Base-by-base conservation (phyloP, 2,113 vertebrate genomes). In the Naja naja region DNA sequence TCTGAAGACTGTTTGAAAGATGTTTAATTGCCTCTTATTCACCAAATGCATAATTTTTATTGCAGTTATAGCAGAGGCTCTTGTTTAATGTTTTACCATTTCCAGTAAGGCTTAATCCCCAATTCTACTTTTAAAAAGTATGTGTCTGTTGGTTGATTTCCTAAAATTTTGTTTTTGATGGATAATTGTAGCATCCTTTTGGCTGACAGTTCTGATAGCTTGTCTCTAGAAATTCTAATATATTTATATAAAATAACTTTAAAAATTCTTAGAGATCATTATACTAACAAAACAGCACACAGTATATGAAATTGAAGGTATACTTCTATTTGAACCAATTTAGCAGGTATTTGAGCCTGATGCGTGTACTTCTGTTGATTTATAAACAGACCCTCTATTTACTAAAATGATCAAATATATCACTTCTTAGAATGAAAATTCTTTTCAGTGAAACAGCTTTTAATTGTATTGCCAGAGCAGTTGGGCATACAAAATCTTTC, bases 321-420 rank as follows among this genome's bases (percentile, higher is more conserved):
- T 92, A 30, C 53, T 6, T 94, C 34, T 90, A 81, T 89, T 52
- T 87, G 92, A 52, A 92, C 90, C 4, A 16, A 69, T 69, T 69
- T 56, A 91, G 94, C 56, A 87, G 60, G 54, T 85, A 81, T 88
- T 53, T 89, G 39, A 60, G 90, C 49, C 60, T 1, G 2, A 39
- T 45, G 64, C 43, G 52, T 49, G 8, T 30, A 55, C 30, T 90
- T 23, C 43, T 10, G 0, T 27, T 64, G 34, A 22, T 34, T 58
- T 87, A 30, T 23, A 87, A 64, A 87, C 47, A 8, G 22, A 34
- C 27, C 5, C 20, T 45, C 30, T 1, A 4, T 9, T 52, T 39
- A n/a, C 43, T 90, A 45, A 93, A 93, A 86, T 27, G 27, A 52
- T 85, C 49, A 60, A 11, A 45, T 16, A 89, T 22, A 64, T 53